Evolutionary conservation across 2,797 vertebrate species (phyloP).

Genomic region (Darevskia nairensis): DNA sequence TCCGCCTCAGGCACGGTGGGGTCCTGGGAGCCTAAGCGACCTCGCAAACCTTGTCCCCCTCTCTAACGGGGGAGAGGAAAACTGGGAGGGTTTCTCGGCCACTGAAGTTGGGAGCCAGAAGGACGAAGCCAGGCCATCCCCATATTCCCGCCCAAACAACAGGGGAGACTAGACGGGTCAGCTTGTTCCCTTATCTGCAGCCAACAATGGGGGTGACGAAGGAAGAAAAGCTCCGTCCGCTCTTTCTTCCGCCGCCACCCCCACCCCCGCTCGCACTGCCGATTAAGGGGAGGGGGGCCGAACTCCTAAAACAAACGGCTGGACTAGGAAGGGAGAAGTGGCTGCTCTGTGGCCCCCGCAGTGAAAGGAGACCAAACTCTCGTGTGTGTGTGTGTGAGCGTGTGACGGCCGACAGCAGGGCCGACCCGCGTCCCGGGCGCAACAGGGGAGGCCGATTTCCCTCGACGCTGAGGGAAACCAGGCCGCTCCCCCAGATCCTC

Average conservation of each 20-base stretch:
- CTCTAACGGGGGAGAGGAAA: not conserved
- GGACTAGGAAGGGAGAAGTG: not conserved
- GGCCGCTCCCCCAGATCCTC: conserved; percentile 29
- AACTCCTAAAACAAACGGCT: not conserved
- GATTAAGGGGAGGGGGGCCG: conserved; percentile 8
- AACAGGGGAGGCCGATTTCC: not conserved
- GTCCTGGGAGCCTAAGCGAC: not conserved
- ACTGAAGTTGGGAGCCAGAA: not conserved
- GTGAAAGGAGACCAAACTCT: not conserved
- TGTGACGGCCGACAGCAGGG: not conserved
- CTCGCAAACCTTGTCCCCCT: not conserved
- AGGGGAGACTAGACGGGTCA: conserved; percentile 2
- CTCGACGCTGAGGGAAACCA: not conserved
- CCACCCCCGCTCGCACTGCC: not conserved
- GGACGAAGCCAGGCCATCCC: conserved; percentile 20
- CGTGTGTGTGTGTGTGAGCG: no score
- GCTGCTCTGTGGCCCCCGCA: not conserved
- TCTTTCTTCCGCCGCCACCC: no score
- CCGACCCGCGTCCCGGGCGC: not conserved
- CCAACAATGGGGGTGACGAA: conserved; percentile 9
- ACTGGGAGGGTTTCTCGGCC: not conserved
- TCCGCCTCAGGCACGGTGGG: not conserved
- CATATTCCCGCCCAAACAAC: not conserved
- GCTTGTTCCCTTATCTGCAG: conserved; percentile 13
- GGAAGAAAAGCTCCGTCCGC: not conserved